Percentiles rank a stretch among this genome's conserved stretches.
Evolutionary conservation across 2,888 invertebrate genomes (phyloP).

Genomic region (Lasioglossum lativentre): DNA sequence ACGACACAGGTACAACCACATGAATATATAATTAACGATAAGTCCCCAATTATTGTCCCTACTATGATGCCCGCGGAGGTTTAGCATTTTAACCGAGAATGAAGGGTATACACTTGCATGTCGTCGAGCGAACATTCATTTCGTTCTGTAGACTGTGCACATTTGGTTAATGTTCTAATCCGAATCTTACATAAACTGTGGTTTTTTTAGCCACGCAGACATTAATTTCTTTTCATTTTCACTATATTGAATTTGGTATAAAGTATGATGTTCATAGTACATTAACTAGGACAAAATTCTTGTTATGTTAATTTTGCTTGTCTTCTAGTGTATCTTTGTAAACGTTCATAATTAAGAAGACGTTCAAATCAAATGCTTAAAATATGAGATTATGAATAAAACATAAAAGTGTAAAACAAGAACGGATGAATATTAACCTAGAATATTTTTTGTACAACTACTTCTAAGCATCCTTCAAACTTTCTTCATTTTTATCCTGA

Average conservation of each 20-base stretch:
- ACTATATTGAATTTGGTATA: neutral
- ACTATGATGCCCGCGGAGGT: neutral
- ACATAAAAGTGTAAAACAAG: neutral
- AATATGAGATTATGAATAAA: neutral
- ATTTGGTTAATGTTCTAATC: neutral
- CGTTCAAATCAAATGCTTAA: neutral
- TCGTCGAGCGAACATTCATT: neutral
- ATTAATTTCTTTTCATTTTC: neutral
- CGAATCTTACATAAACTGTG: neutral
- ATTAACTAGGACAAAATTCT: neutral
- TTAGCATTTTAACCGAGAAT: neutral
- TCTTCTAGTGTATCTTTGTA: too few species aligned
- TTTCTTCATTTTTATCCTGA: neutral
- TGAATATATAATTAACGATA: conserved; percentile 12
- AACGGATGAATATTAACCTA: neutral
- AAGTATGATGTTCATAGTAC: neutral
- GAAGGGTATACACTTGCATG: neutral
- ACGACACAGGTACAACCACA: neutral
- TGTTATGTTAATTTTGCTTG: neutral
- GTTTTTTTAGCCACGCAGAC: neutral
- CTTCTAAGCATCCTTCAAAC: neutral
- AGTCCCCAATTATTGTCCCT: neutral
- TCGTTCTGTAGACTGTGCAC: neutral
- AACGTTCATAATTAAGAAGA: neutral
- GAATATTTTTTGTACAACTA: neutral